Percentiles rank a stretch among this genome's conserved stretches.
phyloP scores from a whole-genome alignment of 1,140 invertebrate species.

The Charaxes varanes region DNA sequence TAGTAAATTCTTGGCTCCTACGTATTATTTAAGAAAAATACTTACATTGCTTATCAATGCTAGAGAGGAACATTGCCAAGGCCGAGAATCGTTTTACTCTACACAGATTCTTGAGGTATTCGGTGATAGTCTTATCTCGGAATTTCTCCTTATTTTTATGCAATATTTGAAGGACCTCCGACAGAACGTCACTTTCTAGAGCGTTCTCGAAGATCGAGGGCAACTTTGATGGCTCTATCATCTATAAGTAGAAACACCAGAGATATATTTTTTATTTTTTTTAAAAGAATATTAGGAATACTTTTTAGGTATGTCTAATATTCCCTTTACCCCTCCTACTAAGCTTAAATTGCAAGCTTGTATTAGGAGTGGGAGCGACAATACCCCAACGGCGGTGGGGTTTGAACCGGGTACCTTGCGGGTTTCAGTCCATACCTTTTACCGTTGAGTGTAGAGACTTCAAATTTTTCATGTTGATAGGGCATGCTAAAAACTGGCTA shows the following conservation, averaged over 20 bases:
- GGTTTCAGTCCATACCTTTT: too few species aligned
- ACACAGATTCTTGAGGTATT: constrained; percentile 33
- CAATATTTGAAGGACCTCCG: constrained; percentile 71
- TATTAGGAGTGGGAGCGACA: too few species aligned
- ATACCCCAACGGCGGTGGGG: too few species aligned
- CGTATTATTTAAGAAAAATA: constrained; percentile 5
- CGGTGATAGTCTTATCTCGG: constrained; percentile 26
- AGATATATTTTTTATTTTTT: too few species aligned
- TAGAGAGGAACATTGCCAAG: constrained; percentile 48
- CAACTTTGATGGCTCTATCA: constrained; percentile 69
- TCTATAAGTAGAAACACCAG: constrained; percentile 54
- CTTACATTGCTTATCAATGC: constrained; percentile 46
- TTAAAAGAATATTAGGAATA: too few species aligned
- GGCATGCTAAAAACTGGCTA: too few species aligned
- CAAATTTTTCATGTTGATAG: too few species aligned
- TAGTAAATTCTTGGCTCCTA: not conserved
- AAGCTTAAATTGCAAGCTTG: too few species aligned
- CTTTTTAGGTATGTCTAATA: too few species aligned
- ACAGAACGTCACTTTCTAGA: constrained; percentile 75
- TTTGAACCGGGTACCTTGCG: too few species aligned
- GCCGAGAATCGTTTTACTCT: constrained; percentile 48
- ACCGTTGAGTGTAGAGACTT: too few species aligned
- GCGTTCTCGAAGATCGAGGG: constrained; percentile 77
- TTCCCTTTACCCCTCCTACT: too few species aligned
- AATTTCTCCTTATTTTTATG: constrained; percentile 38